Evolutionary conservation across 2,113 vertebrate species (phyloP), one percentile per base, ranked within the genome.

Genomic region (Poeciliopsis prolifica): DNA sequence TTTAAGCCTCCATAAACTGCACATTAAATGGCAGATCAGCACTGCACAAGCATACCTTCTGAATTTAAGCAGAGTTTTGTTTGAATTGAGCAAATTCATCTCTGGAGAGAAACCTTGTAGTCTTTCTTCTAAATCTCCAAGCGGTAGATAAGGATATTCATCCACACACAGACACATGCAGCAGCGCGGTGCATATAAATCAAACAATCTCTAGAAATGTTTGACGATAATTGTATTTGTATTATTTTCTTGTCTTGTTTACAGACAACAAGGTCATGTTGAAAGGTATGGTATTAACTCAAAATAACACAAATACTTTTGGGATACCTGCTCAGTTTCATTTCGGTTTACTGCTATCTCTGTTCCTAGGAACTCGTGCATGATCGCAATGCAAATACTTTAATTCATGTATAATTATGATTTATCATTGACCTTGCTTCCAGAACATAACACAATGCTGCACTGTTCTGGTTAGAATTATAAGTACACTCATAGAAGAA

Each of bases 1-100:
- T 91, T 92, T 89, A 91, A 94, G 92, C 86, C 87, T 91, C 87
- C 76, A 89, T 93, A 93, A 94, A 93, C 83, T 86, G 89, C 83
- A 87, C 88, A 88, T 92, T 91, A 88, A 90, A 93, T 82, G 92
- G 92, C 90, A 87, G 91, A 94, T 89, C 80, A 86, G 82, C 70
- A 33, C 72, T 15, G 64, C 70, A 75, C 77, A 81, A 67, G 70
- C 72, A 76, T 74, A 79, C 82, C 83, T 86, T 73, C 66, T 81
- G 80, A 84, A 88, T 87, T 85, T 84, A 28, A 77, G 82, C 77
- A 64, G 65, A 86, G 86, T 89, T 89, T 87, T 90, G 88, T 91
- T 92, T 90, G 91, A 92, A 92, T 81, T 31, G 82, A 83, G 86
- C 60, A 91, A 92, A 92, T 87, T 84, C 77, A 92, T 89, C 91